These are phyloP conservation scores for Lipophrys pholis DNA, from an alignment of 2,113 vertebrate genomes.

Conservation along the genomic window DNA sequence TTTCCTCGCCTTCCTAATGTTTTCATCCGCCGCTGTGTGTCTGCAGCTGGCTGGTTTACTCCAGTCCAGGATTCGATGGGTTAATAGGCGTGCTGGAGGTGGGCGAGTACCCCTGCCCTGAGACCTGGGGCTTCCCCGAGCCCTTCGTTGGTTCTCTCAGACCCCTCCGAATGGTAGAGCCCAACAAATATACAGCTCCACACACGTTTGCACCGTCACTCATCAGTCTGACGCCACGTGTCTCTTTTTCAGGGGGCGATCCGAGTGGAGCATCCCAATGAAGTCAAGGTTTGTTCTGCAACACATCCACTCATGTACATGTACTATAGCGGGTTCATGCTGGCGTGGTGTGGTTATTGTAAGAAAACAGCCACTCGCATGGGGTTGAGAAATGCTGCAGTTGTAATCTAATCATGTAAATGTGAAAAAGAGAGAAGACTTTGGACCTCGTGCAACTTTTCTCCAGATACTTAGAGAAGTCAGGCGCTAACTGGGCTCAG, in stretches of 20 bases:
- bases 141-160: constrained; percentile 92
- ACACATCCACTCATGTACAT: neutral
- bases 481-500: no score
- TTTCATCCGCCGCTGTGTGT: constrained; percentile 26
- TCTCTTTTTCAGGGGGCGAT: constrained; percentile 87
- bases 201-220: neutral
- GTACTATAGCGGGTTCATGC: no score
- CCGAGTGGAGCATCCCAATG: constrained; percentile 89
- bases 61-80: constrained; percentile 91
- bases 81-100: constrained; percentile 88
- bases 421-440: neutral
- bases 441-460: no score
- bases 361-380: neutral
- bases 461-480: no score
- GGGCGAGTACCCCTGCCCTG: constrained; percentile 91
- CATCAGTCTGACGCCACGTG: neutral
- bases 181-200: neutral
- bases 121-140: constrained; percentile 89
- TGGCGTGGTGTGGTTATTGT: no score
- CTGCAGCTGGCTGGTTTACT: constrained; percentile 92
- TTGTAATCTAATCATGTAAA: neutral
- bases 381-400: neutral
- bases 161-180: constrained; percentile 91
- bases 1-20: no score
- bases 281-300: constrained; percentile 87